Evolutionary conservation across 2,888 invertebrate species (phyloP), one percentile per base, ranked within the genome.

Genomic region (Drosophila meridionalis): DNA sequence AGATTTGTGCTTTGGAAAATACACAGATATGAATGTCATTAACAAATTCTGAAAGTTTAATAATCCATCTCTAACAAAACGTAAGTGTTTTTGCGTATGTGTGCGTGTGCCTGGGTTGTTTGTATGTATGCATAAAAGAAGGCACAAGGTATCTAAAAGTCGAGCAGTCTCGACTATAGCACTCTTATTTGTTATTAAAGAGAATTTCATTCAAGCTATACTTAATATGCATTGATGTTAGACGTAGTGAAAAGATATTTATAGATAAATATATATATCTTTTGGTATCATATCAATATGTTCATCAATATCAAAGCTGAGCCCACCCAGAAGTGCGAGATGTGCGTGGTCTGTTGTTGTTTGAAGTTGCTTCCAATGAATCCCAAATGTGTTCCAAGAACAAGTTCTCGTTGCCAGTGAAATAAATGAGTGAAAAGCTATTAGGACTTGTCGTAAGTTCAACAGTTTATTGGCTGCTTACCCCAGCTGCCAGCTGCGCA

Each of bases 391-490:
- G 59, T 61, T 73, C 45, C 32, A 26, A 43, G 63, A 80, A 67
- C 56, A 66, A 61, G 76, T 57, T 59, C 48, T 14, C 38, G 11
- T 34, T 61, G 52, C 8, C 48, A 34, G 45, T 67, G 45, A 58
- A 65, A 53, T 63, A 64, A 80, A 74, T 76, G 74, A 82, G 72
- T 64, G 76, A 80, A 84, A 77, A 77, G 88, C 85, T 82, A 89
- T 86, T 89, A 87, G 80, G 50, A 68, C 59, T 60, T 68, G 80
- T 67, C 80, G 83, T 86, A 85, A 87, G 82, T 78, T 86, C 66
- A 82, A 78, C 88, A 80, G 83, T 86, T 89, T 86, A 86, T 86
- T 86, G 85, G 85, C 88, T 72, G 60, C 67, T 78, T 73, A 69
- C 64, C 60, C 59, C 43, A 45, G 12, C 45, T 56, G 48, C 53